Percentiles rank a stretch among this genome's conserved stretches.
Evolutionary conservation across 2,113 vertebrate genomes (phyloP).

Genomic region (Salvelinus alpinus): DNA sequence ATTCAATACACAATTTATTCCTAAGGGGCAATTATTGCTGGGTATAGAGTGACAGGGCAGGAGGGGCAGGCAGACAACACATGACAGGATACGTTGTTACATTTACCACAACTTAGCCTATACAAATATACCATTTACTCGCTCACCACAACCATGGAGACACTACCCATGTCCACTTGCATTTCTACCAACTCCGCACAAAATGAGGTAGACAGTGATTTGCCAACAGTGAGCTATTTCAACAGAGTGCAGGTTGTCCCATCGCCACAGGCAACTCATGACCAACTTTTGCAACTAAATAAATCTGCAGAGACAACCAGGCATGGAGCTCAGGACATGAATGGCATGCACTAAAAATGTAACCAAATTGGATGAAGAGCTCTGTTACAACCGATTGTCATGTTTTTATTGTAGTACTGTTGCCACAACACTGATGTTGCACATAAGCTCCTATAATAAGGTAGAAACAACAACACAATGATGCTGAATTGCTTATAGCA

Average conservation of each 20-base stretch:
- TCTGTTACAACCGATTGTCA: constrained; percentile 5
- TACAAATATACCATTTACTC: not conserved
- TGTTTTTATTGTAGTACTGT: not conserved
- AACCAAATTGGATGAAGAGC: not conserved
- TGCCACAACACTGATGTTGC: constrained; percentile 11
- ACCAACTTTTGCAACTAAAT: constrained; percentile 39
- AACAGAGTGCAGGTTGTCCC: constrained; percentile 51
- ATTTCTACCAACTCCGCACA: constrained; percentile 7
- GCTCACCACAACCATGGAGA: no score
- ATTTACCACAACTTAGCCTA: not conserved
- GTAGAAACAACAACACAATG: not conserved
- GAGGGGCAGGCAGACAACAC: constrained; percentile 25
- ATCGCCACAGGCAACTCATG: constrained; percentile 46
- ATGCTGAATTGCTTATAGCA: not conserved
- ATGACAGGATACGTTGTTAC: not conserved
- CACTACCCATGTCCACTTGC: not conserved
- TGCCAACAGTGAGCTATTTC: constrained; percentile 34
- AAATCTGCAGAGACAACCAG: constrained; percentile 31
- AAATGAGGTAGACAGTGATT: constrained; percentile 51
- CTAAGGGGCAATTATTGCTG: no score
- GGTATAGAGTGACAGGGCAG: constrained; percentile 16
- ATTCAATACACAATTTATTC: not conserved
- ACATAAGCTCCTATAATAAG: not conserved
- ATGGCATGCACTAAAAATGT: constrained; percentile 24
- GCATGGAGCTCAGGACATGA: constrained; percentile 30